Conservation (phyloP, 2,113 vertebrate genomes). For the Echinops telfairi region DNA sequence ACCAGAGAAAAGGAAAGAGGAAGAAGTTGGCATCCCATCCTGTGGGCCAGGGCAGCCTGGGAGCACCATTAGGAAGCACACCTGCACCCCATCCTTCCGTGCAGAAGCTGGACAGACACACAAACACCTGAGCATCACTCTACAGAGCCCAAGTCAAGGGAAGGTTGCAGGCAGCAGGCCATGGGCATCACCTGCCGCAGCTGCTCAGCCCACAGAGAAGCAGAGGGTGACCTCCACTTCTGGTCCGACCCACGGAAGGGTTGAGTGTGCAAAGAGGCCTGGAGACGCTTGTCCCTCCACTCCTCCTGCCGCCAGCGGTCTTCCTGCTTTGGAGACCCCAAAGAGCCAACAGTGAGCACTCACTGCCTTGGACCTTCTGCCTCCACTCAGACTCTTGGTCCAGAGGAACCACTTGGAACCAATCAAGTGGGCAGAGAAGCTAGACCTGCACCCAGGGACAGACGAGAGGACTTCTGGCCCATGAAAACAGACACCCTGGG, state of each 20-base stretch:
- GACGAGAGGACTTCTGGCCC: neutral
- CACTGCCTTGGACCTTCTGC: neutral
- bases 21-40: neutral
- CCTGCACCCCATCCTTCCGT: neutral
- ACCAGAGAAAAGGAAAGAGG: neutral
- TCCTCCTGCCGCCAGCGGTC: neutral
- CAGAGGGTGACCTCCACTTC: neutral
- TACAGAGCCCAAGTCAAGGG: neutral
- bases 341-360: neutral
- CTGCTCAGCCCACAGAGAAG: neutral
- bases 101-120: neutral
- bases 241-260: neutral
- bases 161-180: neutral
- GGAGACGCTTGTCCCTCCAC: neutral
- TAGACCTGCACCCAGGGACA: conserved; percentile 10
- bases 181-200: neutral
- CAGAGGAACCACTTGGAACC: neutral
- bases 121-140: neutral
- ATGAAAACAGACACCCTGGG: too few relatives aligned
- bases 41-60: neutral
- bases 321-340: conserved; percentile 6
- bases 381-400: neutral
- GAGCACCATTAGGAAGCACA: neutral
- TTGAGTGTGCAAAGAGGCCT: neutral
- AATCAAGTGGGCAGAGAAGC: neutral